phyloP scores from a whole-genome alignment of 2,888 invertebrate species.

The Gymnosoma rotundatum region DNA sequence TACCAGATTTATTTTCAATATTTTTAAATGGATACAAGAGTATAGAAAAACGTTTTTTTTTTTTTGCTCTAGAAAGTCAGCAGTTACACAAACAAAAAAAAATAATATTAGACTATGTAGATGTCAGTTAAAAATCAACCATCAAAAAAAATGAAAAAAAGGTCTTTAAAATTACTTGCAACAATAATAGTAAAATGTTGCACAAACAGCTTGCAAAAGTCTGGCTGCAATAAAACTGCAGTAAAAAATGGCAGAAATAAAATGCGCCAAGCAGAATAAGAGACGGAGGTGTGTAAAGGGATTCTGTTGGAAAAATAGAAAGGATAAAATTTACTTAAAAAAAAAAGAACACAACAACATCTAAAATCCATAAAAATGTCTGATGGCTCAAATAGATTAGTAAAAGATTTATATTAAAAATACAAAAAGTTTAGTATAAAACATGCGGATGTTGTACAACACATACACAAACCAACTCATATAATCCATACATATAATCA shows the following conservation, averaged over 20 bases:
- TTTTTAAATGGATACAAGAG: too few species aligned
- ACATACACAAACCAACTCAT: background rate
- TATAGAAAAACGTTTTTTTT: too few species aligned
- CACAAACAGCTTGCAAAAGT: background rate
- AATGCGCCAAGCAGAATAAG: background rate
- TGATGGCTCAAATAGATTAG: conserved; percentile 62
- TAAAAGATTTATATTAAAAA: conserved; percentile 53
- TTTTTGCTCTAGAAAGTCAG: too few species aligned
- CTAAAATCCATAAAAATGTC: conserved; percentile 60
- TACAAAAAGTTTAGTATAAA: background rate
- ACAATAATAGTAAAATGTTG: background rate
- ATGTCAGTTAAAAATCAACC: too few species aligned
- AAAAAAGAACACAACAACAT: conserved; percentile 9
- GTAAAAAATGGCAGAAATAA: too few species aligned
- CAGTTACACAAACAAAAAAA: too few species aligned
- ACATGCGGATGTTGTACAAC: background rate
- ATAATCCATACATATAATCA: too few species aligned
- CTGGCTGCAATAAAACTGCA: background rate
- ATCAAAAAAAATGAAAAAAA: too few species aligned
- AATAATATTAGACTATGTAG: too few species aligned
- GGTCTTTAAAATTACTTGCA: too few species aligned
- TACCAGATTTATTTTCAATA: too few species aligned
- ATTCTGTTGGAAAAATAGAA: background rate
- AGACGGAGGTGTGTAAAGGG: background rate
- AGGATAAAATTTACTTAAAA: background rate